These are phyloP conservation scores for Dissostichus mawsoni DNA, from an alignment of 2,113 vertebrate species.

Conservation along the genomic window DNA sequence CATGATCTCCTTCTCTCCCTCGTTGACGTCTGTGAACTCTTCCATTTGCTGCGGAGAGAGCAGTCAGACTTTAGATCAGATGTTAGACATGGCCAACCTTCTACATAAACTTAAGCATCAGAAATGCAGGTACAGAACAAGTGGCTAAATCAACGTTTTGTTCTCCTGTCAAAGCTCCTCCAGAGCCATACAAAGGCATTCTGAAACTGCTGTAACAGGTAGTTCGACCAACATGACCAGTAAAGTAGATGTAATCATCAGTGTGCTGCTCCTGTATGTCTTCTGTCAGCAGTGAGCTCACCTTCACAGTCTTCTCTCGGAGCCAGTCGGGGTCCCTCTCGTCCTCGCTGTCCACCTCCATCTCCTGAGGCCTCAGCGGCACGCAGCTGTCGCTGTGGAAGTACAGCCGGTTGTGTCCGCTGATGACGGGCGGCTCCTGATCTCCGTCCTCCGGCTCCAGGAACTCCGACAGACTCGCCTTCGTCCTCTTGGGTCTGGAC, in stretches of 20 bases:
- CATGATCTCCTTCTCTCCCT: slow-evolving; percentile 99
- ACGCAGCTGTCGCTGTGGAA: slow-evolving; percentile 97
- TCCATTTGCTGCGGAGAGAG: slow-evolving; percentile 92
- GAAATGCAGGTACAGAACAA: not conserved
- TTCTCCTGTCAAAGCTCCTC: no score
- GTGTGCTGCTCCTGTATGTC: not conserved
- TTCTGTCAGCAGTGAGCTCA: slow-evolving; percentile 35
- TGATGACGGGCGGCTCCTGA: slow-evolving; percentile 92
- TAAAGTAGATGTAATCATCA: no score
- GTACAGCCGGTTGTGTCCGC: slow-evolving; percentile 97
- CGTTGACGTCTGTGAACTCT: slow-evolving; percentile 98
- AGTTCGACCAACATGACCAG: no score
- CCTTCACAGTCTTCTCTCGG: slow-evolving; percentile 94
- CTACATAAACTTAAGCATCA: not conserved
- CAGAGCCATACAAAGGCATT: no score
- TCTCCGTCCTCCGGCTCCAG: slow-evolving; percentile 96
- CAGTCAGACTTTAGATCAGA: not conserved
- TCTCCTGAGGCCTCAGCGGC: slow-evolving; percentile 95
- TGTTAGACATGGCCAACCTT: not conserved
- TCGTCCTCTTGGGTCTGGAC: slow-evolving; percentile 79
- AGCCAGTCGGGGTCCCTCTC: slow-evolving; percentile 97
- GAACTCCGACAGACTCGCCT: slow-evolving; percentile 96
- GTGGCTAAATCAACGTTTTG: no score
- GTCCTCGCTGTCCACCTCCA: slow-evolving; percentile 98
- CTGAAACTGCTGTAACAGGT: no score